phyloP scores from a whole-genome alignment of 37 sponge, comb jelly and placozoan species.

The Lycopodina hypogea region DNA sequence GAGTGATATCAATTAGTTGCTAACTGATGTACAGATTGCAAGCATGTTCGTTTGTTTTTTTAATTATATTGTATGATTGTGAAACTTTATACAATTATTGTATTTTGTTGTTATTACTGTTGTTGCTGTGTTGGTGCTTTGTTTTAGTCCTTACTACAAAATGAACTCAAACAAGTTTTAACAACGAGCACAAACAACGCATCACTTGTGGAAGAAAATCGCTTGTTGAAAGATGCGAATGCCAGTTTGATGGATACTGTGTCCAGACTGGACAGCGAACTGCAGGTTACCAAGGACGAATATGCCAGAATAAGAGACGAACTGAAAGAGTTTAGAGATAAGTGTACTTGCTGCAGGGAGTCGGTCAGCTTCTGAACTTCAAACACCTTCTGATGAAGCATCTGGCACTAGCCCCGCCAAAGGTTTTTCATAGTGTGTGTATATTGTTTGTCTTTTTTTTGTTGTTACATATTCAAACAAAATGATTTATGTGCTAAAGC shows the following conservation, averaged over 20 bases:
- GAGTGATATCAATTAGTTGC: no score
- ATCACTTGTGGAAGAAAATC: neutral
- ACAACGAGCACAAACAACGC: neutral
- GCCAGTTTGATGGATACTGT: neutral
- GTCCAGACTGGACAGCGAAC: neutral
- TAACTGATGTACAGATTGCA: neutral
- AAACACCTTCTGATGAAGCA: neutral
- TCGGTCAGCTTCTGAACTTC: neutral
- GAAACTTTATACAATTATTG: neutral
- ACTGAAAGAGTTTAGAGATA: neutral
- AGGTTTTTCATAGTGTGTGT: neutral
- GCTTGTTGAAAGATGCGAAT: neutral
- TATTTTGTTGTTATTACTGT: no score
- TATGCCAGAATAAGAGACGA: neutral
- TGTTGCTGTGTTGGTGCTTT: no score
- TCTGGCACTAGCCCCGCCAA: neutral
- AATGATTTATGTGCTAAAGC: no score
- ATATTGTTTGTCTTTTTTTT: neutral
- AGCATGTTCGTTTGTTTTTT: neutral
- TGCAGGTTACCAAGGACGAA: neutral
- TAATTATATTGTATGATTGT: neutral
- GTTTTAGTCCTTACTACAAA: neutral
- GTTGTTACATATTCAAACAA: neutral
- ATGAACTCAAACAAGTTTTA: neutral
- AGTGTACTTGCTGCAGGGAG: no score